Percentiles rank a stretch among this genome's conserved stretches.
Conservation (phyloP, 2,888 invertebrate genomes). For the Hedya salicella region DNA sequence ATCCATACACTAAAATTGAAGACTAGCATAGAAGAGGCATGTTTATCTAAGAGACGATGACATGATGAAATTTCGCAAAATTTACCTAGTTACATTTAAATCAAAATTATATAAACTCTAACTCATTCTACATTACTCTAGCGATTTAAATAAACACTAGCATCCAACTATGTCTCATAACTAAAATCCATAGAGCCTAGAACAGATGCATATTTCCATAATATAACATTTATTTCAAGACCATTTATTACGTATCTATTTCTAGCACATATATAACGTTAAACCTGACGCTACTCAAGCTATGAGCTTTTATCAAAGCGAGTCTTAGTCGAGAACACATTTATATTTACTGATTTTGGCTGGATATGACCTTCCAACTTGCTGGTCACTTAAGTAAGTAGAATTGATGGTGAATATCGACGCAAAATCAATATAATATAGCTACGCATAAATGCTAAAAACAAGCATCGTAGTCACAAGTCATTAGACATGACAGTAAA, state of each 20-base stretch:
- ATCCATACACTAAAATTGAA: constrained; percentile 45
- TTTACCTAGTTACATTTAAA: constrained; percentile 17
- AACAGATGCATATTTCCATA: constrained; percentile 12
- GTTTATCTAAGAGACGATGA: constrained; percentile 18
- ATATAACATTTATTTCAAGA: constrained; percentile 34
- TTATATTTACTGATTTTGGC: constrained; percentile 28
- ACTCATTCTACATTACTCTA: constrained; percentile 25
- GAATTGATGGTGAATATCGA: background rate
- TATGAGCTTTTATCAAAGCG: constrained; percentile 10
- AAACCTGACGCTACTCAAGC: constrained; percentile 20
- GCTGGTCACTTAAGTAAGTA: background rate
- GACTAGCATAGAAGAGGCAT: constrained; percentile 49
- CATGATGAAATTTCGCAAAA: constrained; percentile 18
- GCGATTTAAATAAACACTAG: constrained; percentile 37
- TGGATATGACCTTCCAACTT: constrained; percentile 15
- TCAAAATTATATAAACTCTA: constrained; percentile 10
- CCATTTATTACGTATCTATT: constrained; percentile 43
- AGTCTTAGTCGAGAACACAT: constrained; percentile 37
- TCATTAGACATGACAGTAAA: background rate
- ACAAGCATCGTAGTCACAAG: constrained; percentile 10
- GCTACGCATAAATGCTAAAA: constrained; percentile 17
- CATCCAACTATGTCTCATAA: constrained; percentile 24
- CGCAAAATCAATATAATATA: constrained; percentile 21
- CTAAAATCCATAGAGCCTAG: constrained; percentile 17
- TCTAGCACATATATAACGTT: constrained; percentile 34